Percentiles rank a stretch among this genome's conserved stretches.
These are phyloP conservation scores for Forbesichthys agassizii DNA, from an alignment of 2,113 vertebrate genomes.

Conservation along the genomic window DNA sequence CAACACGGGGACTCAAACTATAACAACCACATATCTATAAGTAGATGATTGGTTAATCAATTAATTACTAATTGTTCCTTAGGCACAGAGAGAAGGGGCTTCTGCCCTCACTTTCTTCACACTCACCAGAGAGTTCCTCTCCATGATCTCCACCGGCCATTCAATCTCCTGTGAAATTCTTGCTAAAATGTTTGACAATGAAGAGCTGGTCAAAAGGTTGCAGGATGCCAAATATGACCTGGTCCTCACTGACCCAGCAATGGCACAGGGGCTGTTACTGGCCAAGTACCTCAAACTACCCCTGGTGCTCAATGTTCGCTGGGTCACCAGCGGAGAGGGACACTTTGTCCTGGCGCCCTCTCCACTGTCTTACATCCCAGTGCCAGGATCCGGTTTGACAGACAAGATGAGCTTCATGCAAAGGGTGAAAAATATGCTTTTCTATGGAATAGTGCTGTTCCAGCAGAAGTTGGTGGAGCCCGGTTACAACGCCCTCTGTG, in stretches of 20 bases:
- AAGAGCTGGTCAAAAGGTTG: conserved; percentile 31
- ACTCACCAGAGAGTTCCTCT: conserved; percentile 28
- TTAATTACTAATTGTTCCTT: too few species aligned
- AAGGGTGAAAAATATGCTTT: too few species aligned
- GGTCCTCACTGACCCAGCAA: conserved; percentile 70
- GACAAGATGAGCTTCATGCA: too few species aligned
- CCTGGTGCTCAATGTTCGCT: conserved; percentile 66
- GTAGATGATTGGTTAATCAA: too few species aligned
- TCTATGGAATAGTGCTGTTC: too few species aligned
- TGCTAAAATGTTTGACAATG: conserved; percentile 35
- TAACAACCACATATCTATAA: too few species aligned
- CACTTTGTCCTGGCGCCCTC: conserved; percentile 72
- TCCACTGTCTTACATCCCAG: conserved; percentile 63
- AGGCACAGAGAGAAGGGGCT: conserved; percentile 4
- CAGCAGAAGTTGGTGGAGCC: conserved; percentile 46
- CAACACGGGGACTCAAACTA: too few species aligned
- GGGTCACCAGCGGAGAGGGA: conserved; percentile 70
- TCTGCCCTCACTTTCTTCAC: conserved; percentile 51
- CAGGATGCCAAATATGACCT: conserved; percentile 67
- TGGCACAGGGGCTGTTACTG: conserved; percentile 24
- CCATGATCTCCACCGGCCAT: neutral
- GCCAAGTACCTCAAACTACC: too few species aligned
- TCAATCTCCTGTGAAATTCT: conserved; percentile 16
- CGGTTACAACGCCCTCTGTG: conserved; percentile 59
- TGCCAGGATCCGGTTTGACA: too few species aligned